Evolutionary conservation across 2,888 invertebrate species (phyloP), one percentile per base, ranked within the genome.

Genomic region (Portevinia maculata): DNA sequence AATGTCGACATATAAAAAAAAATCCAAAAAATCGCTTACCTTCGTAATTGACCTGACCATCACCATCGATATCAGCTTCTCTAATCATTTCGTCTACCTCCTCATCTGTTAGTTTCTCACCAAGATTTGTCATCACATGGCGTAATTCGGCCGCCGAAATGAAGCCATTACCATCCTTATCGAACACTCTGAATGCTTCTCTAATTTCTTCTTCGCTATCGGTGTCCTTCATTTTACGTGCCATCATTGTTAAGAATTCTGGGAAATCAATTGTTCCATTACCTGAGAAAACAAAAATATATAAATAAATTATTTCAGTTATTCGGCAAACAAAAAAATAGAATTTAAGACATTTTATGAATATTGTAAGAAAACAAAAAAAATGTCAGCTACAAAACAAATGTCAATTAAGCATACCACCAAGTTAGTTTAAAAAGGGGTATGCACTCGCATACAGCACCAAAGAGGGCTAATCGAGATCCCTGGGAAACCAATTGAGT

Each of bases 211-310:
- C 98, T 94, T 98, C 98, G 91, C 98, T 97, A 93, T 99, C 99
- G 86, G 99, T 99, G 93, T 99, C 99, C 92, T 99, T 99, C 98
- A 99, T 99, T 94, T 99, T 99, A 90, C 99, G 95, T 89, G 99
- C 99, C 99, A 99, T 99, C 99, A 99, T 99, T 91, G 99, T 99
- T 89, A 99, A 94, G 94, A 99, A 99, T 93, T 99, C 99, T 88
- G 99, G 99, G 93, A 99, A 99, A 93, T 99, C 99, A 92, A 99
- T 99, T 91, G 99, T 99, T 90, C 99, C 99, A 92, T 99, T 99
- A 90, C 98, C 99, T 99, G 41, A 17, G 17, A 44, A 19, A 11
- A 19, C 17, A 7, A 9, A 19, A 44, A 44, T 9, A 13, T 13
- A 39, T 13, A 1, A 39, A 2, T 3, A 15, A 13, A 7, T 39